Conservation (phyloP, 2,888 invertebrate genomes). For the Thalpophila matura region DNA sequence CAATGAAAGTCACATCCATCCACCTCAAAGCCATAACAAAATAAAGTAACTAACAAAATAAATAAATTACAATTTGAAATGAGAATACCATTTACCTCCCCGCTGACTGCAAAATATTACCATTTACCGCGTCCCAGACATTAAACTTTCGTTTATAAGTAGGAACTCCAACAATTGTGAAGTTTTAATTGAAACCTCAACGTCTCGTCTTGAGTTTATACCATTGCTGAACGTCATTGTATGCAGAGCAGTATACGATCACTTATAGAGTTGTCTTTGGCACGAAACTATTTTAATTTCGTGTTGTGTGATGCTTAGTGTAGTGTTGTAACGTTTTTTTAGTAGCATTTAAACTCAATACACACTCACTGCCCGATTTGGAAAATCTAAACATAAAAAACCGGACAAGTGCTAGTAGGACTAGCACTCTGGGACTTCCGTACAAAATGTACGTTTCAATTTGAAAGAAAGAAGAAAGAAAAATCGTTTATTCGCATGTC, state of each 20-base stretch:
- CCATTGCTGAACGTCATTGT: constrained; percentile 55
- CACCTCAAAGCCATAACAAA: constrained; percentile 14
- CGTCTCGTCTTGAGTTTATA: constrained; percentile 64
- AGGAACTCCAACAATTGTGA: constrained; percentile 65
- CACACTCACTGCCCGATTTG: too few relatives aligned
- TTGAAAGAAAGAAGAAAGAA: too few relatives aligned
- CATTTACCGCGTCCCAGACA: constrained; percentile 60
- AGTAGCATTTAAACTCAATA: too few relatives aligned
- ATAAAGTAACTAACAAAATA: constrained; percentile 38
- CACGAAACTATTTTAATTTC: constrained; percentile 32
- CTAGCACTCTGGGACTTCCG: too few relatives aligned
- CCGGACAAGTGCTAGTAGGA: too few relatives aligned
- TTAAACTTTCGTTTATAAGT: constrained; percentile 68
- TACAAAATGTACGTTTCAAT: too few relatives aligned
- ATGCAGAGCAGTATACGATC: constrained; percentile 51
- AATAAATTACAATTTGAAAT: constrained; percentile 57
- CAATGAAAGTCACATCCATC: not conserved
- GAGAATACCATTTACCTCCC: constrained; percentile 58
- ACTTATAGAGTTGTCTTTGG: constrained; percentile 37
- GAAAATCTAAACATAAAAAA: too few relatives aligned
- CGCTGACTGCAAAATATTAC: constrained; percentile 66
- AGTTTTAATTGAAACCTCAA: constrained; percentile 76
- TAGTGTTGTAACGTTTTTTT: constrained; percentile 13
- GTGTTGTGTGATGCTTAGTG: not conserved
- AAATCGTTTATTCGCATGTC: too few relatives aligned